These are phyloP conservation scores for Leucoraja ocellata DNA, from an alignment of 2,797 vertebrate genomes.

Conservation along the genomic window DNA sequence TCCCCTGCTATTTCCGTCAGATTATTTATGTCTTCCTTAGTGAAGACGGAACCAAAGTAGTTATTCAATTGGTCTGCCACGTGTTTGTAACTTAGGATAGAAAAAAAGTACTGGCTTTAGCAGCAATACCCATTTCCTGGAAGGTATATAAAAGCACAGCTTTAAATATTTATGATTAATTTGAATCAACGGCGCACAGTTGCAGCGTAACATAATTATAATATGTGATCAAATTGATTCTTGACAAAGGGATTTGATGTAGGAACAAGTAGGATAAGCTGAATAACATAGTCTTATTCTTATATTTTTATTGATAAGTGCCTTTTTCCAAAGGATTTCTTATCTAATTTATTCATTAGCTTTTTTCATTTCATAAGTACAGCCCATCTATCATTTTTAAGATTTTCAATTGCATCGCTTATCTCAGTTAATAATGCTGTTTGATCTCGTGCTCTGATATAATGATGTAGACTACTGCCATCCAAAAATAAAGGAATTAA, in stretches of 20 bases:
- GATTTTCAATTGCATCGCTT: not conserved
- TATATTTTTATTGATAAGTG: conserved; percentile 1
- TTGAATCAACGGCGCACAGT: not conserved
- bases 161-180: not conserved
- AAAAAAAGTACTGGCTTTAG: not conserved
- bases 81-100: not conserved
- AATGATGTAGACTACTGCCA: not conserved
- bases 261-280: not conserved
- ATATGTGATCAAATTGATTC: not conserved
- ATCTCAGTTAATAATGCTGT: conserved; percentile 1
- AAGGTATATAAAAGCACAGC: not conserved
- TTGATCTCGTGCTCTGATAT: conserved; percentile 4
- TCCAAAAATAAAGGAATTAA: conserved; percentile 11
- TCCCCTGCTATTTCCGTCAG: too few species aligned
- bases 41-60: too few species aligned
- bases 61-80: too few species aligned
- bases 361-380: not conserved
- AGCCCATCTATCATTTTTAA: conserved; percentile 11
- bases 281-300: not conserved
- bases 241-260: not conserved
- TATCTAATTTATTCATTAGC: conserved; percentile 25
- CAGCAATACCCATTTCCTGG: not conserved
- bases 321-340: conserved; percentile 6
- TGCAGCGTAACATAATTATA: not conserved
- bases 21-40: too few species aligned